Base-by-base conservation (phyloP, 2,797 vertebrate species). In the Helicolenus hilgendorfi region DNA sequence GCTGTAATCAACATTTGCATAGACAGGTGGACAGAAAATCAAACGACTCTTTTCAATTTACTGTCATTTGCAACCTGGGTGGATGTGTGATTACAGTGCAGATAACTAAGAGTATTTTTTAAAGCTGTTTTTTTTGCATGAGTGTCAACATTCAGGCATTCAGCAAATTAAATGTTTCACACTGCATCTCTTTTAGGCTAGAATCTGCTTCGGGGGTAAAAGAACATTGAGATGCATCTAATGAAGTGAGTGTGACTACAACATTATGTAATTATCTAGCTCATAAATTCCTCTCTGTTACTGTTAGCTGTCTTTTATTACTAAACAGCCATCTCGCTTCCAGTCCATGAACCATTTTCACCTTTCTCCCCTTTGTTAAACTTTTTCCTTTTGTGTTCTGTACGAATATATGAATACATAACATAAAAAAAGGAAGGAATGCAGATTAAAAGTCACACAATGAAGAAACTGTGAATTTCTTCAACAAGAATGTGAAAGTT, bases 1-100 rank as follows among this genome's bases (percentile, higher is more conserved):
- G 76, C 59, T 87, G 70, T 76, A 84, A 92, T 92, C 86, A 92
- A 86, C 80, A 77, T 77, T 74, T 81, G 13, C 69, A 35, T 31
- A 79, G 35, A 81, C 29, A 22, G 31, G 22, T 78, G 71, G 77
- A 73, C 59, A 87, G 53, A 73, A 87, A 82, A 91, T 89, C 82
- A 83, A 79, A 64, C 20, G 2, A 38, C 27, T 76, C 41, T 75
- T 26, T 72, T 84, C 24, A 31, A 22, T 74, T 71, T 77, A 62
- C n/a, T 78, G 22, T 72, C 36, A 41, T 77, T 65, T 73, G 10
- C 4, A 79, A 72, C 29, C 70, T 81, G 41, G 41, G 71, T 38
- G 9, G n/a, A 60, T 63, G 59, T 49, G 41, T 58, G 55, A 60
- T 75, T 56, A 10, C 10, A 38, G 29, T 13, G 2, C n/a, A 31